Conservation (phyloP, 2,113 vertebrate genomes). For the Gambusia affinis region DNA sequence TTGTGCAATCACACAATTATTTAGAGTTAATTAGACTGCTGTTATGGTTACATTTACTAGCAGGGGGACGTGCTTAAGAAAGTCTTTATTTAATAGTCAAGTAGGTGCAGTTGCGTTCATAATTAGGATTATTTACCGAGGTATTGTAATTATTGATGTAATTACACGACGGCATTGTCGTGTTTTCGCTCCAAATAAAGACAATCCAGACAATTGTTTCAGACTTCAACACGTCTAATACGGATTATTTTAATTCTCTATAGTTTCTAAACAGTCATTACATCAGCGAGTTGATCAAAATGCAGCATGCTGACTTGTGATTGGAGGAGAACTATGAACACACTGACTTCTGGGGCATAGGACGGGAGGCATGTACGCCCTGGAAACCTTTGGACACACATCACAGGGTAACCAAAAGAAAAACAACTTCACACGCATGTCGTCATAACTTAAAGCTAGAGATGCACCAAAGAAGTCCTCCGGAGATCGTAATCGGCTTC, state of each 20-base stretch:
- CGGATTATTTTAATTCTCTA: not conserved
- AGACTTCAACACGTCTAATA: not conserved
- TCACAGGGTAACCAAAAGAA: not conserved
- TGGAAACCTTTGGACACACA: too few species aligned
- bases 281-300: not conserved
- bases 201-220: not conserved
- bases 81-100: not conserved
- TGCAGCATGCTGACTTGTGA: not conserved
- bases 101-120: too few species aligned
- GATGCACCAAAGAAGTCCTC: not conserved
- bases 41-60: too few species aligned
- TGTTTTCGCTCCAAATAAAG: too few species aligned
- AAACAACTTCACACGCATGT: not conserved
- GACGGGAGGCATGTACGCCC: too few species aligned
- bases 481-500: not conserved
- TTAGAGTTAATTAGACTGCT: too few species aligned
- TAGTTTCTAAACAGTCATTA: not conserved
- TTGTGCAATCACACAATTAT: not conserved
- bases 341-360: too few species aligned
- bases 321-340: too few species aligned
- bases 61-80: not conserved
- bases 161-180: too few species aligned
- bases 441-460: too few species aligned
- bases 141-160: too few species aligned
- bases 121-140: too few species aligned